Conservation (phyloP, 1,140 invertebrate species). For the Drosophila sulfurigaster region DNA sequence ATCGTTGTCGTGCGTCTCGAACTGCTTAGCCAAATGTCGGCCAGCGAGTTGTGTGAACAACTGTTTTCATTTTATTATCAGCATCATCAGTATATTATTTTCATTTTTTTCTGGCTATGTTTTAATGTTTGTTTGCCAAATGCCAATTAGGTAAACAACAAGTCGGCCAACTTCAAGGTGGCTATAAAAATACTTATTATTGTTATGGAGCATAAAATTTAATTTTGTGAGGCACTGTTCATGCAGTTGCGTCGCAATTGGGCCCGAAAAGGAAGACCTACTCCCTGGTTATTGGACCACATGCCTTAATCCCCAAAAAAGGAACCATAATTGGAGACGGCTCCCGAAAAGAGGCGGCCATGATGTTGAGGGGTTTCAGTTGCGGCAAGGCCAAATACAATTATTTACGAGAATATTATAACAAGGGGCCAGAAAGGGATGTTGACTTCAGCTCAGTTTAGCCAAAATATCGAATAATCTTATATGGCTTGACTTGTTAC, state of each 20-base stretch:
- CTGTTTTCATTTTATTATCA: conserved; percentile 21
- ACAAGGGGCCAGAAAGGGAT: not conserved
- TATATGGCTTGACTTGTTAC: conserved; percentile 6
- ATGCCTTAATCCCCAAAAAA: conserved; percentile 17
- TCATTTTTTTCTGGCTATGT: conserved; percentile 6
- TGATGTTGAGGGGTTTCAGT: conserved; percentile 29
- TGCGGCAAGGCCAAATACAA: conserved; percentile 14
- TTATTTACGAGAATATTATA: conserved; percentile 14
- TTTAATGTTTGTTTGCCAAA: not conserved
- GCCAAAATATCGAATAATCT: not conserved
- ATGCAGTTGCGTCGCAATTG: conserved; percentile 14
- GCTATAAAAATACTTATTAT: conserved; percentile 21
- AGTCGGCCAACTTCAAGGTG: conserved; percentile 37
- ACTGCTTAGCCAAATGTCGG: conserved; percentile 13
- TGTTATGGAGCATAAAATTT: conserved; percentile 19
- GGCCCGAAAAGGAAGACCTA: conserved; percentile 15
- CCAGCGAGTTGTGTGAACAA: conserved; percentile 28
- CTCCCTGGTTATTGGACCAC: conserved; percentile 8
- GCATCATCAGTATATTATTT: not conserved
- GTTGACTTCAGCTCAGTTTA: not conserved
- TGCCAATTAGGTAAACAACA: conserved; percentile 29
- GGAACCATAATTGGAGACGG: conserved; percentile 11
- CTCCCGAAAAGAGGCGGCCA: not conserved
- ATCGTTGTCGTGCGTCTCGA: not conserved
- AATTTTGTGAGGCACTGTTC: conserved; percentile 13